phyloP scores from a whole-genome alignment of 2,888 invertebrate species.

The Camponotus fellah region DNA sequence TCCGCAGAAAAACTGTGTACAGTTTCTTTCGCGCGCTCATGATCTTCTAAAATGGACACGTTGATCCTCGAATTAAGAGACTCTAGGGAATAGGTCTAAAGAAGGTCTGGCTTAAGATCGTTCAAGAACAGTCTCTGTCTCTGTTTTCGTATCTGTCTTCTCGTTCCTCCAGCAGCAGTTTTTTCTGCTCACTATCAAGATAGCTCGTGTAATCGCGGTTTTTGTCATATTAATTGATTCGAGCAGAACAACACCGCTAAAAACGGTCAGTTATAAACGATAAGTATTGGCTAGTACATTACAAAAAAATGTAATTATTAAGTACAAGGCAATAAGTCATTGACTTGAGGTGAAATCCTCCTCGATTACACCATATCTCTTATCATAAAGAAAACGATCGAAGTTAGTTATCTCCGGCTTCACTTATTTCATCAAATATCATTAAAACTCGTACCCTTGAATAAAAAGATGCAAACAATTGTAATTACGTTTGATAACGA shows the following conservation, averaged over 20 bases:
- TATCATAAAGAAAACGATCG: conserved; percentile 12
- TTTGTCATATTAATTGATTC: conserved; percentile 64
- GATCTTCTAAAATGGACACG: conserved; percentile 69
- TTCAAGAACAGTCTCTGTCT: conserved; percentile 57
- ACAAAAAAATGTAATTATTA: neutral
- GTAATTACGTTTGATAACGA: conserved; percentile 28
- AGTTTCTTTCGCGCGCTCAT: conserved; percentile 64
- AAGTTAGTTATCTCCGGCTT: conserved; percentile 20
- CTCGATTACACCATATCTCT: neutral
- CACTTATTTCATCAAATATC: neutral
- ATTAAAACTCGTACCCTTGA: neutral
- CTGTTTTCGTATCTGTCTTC: conserved; percentile 32
- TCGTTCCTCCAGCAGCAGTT: conserved; percentile 16
- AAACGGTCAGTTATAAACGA: conserved; percentile 6
- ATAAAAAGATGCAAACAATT: neutral
- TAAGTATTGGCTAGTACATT: neutral
- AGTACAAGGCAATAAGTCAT: neutral
- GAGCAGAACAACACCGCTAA: conserved; percentile 20
- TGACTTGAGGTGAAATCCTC: neutral
- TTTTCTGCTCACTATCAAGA: conserved; percentile 48
- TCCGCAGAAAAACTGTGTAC: conserved; percentile 48
- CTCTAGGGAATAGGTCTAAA: conserved; percentile 57
- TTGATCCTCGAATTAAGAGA: conserved; percentile 74
- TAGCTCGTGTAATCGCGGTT: conserved; percentile 60
- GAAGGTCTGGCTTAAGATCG: conserved; percentile 65